phyloP scores from a whole-genome alignment of 2,113 vertebrate species.

The Rallus limicola region DNA sequence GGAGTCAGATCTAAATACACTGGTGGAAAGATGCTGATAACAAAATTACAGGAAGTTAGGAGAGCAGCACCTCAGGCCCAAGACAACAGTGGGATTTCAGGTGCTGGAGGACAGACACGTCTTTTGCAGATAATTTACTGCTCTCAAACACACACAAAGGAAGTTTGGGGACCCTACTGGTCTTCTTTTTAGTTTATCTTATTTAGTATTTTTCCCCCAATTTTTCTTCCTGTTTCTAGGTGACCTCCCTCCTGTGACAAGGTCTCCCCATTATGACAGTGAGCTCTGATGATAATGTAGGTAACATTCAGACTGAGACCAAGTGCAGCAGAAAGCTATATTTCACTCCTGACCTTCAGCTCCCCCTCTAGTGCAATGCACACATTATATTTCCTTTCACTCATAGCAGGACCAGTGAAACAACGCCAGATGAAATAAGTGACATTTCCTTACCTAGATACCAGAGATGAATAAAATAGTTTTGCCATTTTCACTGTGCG shows the following conservation, averaged over 20 bases:
- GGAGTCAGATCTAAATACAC: background rate
- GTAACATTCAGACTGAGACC: constrained; percentile 72
- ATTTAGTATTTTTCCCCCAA: constrained; percentile 38
- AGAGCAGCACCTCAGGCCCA: background rate
- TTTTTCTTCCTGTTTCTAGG: constrained; percentile 65
- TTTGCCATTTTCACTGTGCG: background rate
- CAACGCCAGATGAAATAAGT: background rate
- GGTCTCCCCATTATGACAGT: constrained; percentile 71
- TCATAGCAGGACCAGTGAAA: constrained; percentile 57
- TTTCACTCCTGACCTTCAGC: constrained; percentile 76
- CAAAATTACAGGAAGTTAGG: background rate
- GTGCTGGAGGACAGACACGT: background rate
- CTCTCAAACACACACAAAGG: constrained; percentile 4
- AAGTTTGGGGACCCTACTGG: constrained; percentile 38
- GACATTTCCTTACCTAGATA: constrained; percentile 16
- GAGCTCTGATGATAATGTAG: constrained; percentile 72
- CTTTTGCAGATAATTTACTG: constrained; percentile 33
- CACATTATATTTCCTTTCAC: constrained; percentile 63
- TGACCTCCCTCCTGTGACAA: constrained; percentile 70
- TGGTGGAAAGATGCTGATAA: background rate
- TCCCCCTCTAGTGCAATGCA: constrained; percentile 69
- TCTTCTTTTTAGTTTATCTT: constrained; percentile 30
- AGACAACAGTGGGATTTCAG: background rate
- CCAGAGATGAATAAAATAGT: background rate
- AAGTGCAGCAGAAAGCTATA: constrained; percentile 72